Conservation (phyloP, 92 coral and sea anemone species). For the Siderastrea siderea region DNA sequence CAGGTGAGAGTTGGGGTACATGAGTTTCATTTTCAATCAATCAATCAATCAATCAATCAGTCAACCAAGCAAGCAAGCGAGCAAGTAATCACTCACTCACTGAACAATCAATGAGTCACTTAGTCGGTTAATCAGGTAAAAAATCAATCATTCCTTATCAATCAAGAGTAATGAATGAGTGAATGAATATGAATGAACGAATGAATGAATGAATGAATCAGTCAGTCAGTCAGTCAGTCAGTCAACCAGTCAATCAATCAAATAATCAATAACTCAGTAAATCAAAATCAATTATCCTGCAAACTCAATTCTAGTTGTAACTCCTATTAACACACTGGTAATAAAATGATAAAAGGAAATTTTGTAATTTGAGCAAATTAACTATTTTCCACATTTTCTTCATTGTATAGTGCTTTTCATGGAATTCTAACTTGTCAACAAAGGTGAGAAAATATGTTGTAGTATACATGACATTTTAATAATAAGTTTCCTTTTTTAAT, state of each 20-base stretch:
- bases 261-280: not conserved
- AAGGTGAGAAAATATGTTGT: constrained; percentile 7
- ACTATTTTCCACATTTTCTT: not conserved
- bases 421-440: constrained; percentile 42
- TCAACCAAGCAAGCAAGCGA: too few relatives aligned
- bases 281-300: too few relatives aligned
- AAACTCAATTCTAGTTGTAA: too few relatives aligned
- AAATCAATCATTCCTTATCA: not conserved
- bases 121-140: not conserved
- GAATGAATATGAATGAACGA: too few relatives aligned
- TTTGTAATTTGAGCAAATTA: not conserved
- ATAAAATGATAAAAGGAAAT: too few relatives aligned
- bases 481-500: not conserved
- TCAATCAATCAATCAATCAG: too few relatives aligned
- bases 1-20: not conserved
- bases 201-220: too few relatives aligned
- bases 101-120: too few relatives aligned
- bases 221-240: not conserved
- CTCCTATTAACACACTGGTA: too few relatives aligned
- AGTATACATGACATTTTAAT: not conserved
- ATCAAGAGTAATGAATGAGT: too few relatives aligned
- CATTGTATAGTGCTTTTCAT: constrained; percentile 26
- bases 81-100: too few relatives aligned
- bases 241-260: not conserved
- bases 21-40: not conserved